Evolutionary conservation across 1,140 invertebrate genomes (phyloP), one percentile per base, ranked within the genome.

Genomic region (Neodiprion pinetum): DNA sequence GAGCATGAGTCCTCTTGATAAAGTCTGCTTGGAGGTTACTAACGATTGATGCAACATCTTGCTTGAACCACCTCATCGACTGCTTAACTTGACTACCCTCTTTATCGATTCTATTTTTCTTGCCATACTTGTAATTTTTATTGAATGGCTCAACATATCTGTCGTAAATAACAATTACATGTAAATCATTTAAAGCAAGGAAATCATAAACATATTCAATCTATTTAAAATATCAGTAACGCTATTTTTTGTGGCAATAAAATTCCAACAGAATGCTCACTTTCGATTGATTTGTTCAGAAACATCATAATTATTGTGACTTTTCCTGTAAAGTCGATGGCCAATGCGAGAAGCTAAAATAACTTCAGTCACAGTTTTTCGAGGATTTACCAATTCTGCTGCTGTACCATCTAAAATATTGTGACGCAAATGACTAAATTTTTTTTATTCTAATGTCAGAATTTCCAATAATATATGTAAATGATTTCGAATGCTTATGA

Each of bases 91-190:
- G 67, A 71, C 67, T 50, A 67, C 80, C 77, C 7, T 66, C 48
- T 28, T 0, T 7, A 66, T 77, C 74, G 17, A n/a, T 48, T 17
- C 73, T 76, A 8, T 5, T 72, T 14, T 14, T 47, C 72, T 77
- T 77, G 23, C 82, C 82, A 77, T 80, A 84, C 10, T 17, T 67
- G 4, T 9, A 21, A 67, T 50, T 48, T 72, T 78, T 75, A 72
- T 78, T 47, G 53, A 79, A 80, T 9, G 81, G 79, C 40, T 68
- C 74, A 10, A 75, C 69, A 12, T 81, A 83, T 48, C 82, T 84
- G 28, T 9, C 9, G 28, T 40, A 72, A 76, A 23, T 72, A 70
- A 21, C 71, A 40, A 40, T 40, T 1, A 40, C 5, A 76, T 61
- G 70, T 3, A 11, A 28, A 70, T 49, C 75, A 67, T 65, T 21